Evolutionary conservation across 2,113 vertebrate genomes (phyloP).

Genomic region (Xiphorhynchus elegans): DNA sequence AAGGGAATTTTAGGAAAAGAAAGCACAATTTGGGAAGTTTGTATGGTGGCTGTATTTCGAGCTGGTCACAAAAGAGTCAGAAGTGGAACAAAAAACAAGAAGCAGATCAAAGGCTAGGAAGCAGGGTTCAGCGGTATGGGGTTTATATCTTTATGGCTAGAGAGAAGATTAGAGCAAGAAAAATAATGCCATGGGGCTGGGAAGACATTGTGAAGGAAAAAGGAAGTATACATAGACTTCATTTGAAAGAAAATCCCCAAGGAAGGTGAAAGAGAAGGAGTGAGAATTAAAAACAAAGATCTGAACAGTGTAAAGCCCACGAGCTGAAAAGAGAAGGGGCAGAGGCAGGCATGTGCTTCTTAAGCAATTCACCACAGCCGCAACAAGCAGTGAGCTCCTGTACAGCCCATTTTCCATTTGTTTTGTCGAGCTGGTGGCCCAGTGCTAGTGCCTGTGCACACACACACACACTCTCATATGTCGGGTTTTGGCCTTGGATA

Average conservation of each 20-base stretch:
- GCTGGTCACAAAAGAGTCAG: constrained; percentile 68
- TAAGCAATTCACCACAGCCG: not conserved
- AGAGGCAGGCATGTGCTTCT: constrained; percentile 18
- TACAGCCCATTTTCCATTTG: not conserved
- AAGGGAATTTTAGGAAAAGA: constrained; percentile 34
- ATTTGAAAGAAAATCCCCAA: constrained; percentile 62
- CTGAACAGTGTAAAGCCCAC: constrained; percentile 13
- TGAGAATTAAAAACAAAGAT: constrained; percentile 36
- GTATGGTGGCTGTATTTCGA: constrained; percentile 41
- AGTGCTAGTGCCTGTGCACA: not conserved
- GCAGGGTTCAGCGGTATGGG: constrained; percentile 40
- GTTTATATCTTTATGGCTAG: constrained; percentile 65
- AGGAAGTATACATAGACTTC: constrained; percentile 46
- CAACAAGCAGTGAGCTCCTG: not conserved
- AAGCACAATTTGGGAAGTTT: constrained; percentile 43
- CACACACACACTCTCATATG: rapidly evolving
- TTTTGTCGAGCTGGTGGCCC: not conserved
- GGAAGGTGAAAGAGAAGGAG: constrained; percentile 35
- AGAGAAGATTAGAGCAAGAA: constrained; percentile 71
- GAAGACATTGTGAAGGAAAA: constrained; percentile 62
- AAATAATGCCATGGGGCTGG: constrained; percentile 63
- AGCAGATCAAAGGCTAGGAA: constrained; percentile 67
- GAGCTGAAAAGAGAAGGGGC: constrained; percentile 43
- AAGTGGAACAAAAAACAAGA: constrained; percentile 69
- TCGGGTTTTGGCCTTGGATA: not conserved